Evolutionary conservation across 2,113 vertebrate genomes (phyloP), one percentile per base, ranked within the genome.

Genomic region (Chloropsis cyanopogon): DNA sequence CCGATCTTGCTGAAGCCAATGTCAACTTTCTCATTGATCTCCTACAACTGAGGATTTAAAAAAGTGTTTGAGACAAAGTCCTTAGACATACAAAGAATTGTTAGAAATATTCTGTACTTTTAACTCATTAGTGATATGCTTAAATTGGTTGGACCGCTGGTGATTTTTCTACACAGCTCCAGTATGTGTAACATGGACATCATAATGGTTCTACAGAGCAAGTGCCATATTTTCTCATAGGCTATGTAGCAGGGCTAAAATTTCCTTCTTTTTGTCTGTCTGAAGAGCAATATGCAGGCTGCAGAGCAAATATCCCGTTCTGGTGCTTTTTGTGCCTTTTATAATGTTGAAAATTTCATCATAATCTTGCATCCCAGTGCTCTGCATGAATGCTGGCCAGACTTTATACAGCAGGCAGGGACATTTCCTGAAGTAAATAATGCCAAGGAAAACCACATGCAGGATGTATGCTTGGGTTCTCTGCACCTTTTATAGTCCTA

Each of bases 401-500:
- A 33, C 25, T 75, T 88, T 88, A 24, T 35, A 22, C 10, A 46
- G 42, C 39, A 75, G 39, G 29, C 69, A 82, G 57, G n/a, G 91
- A 76, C 35, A 39, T 72, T 89, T 42, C 41, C 57, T 53, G 28
- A 28, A 49, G 33, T 49, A 92, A 86, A 68, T 66, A 92, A 60
- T 64, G 66, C 73, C 79, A 87, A 87, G 73, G 64, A 69, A 95
- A 91, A 92, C 42, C 28, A 57, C 42, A 52, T 54, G 18, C 77
- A 91, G 88, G 81, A 91, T 84, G 65, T 82, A 23, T 46, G 63
- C 52, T 85, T 95, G 46, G 47, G 23, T 73, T 85, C 39, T 75
- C 37, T 83, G 54, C 57, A 75, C 50, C n/a, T 84, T 82, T 69
- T 84, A n/a, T 84, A 93, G 78, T 85, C 49, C n/a, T 76, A 53